These are phyloP conservation scores for Papilio xuthus DNA, from an alignment of 1,140 invertebrate species.

Conservation along the genomic window DNA sequence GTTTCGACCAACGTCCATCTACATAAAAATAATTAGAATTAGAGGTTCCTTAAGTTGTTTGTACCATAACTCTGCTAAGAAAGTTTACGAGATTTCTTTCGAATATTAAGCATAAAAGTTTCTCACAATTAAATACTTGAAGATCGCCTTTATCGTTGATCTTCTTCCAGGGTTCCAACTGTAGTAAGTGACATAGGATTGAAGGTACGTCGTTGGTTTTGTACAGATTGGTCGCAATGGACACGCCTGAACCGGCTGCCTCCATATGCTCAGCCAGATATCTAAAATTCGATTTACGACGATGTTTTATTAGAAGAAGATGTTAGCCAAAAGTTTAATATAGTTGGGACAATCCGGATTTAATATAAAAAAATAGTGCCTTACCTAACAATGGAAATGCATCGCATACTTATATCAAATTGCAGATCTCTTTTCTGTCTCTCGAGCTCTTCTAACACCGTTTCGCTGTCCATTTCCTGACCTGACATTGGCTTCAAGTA, in stretches of 20 bases:
- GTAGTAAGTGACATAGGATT: constrained; percentile 85
- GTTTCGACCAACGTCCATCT: constrained; percentile 85
- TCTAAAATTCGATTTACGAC: constrained; percentile 49
- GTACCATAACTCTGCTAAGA: too few species aligned
- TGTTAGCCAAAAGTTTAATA: not conserved
- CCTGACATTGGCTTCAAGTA: constrained; percentile 67
- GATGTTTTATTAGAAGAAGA: not conserved
- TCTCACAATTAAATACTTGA: constrained; percentile 79
- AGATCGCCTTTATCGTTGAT: constrained; percentile 80
- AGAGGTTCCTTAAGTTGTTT: too few species aligned
- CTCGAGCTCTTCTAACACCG: constrained; percentile 82
- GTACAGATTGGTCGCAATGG: constrained; percentile 84
- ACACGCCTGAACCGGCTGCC: constrained; percentile 82
- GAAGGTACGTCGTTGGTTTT: constrained; percentile 88
- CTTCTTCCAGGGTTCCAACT: constrained; percentile 86
- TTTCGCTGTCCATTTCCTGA: constrained; percentile 76
- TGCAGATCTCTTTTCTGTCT: constrained; percentile 85
- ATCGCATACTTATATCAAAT: constrained; percentile 87
- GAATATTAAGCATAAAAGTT: not conserved
- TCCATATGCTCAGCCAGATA: constrained; percentile 82
- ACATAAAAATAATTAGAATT: constrained; percentile 37
- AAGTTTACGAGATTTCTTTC: not conserved
- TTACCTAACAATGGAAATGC: constrained; percentile 86
- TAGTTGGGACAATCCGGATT: not conserved
- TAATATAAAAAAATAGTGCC: constrained; percentile 9